Conservation (phyloP, 2,797 vertebrate genomes). For the Margarornis squamiger region DNA sequence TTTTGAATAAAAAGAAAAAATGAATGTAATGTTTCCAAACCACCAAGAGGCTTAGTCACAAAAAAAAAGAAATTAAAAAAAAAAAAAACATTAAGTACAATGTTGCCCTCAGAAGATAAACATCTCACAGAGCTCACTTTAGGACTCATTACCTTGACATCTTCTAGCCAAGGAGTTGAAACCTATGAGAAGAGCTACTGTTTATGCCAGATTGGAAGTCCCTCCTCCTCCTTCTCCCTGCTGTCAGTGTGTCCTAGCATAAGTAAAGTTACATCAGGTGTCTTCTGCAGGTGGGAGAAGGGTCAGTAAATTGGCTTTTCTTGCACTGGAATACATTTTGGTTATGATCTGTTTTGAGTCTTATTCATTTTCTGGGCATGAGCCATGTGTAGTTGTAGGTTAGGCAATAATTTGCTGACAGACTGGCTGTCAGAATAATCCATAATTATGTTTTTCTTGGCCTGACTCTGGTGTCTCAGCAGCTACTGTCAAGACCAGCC, state of each 20-base stretch:
- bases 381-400: background rate
- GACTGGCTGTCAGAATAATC: background rate
- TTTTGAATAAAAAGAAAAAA: background rate
- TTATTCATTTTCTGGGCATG: background rate
- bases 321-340: background rate
- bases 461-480: background rate
- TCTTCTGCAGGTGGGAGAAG: background rate
- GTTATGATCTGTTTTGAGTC: background rate
- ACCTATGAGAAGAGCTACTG: background rate
- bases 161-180: background rate
- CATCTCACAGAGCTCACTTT: background rate
- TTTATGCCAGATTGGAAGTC: background rate
- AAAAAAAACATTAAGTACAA: background rate
- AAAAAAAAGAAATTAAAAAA: no score
- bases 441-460: background rate
- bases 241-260: background rate
- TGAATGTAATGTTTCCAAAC: background rate
- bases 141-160: background rate
- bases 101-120: background rate
- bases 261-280: background rate
- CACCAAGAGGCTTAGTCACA: background rate
- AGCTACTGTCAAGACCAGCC: background rate
- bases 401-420: constrained; percentile 10
- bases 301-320: background rate
- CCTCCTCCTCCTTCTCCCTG: background rate